Evolutionary conservation across 2,113 vertebrate genomes (phyloP), one percentile per base, ranked within the genome.

Genomic region (Tupaia tana): DNA sequence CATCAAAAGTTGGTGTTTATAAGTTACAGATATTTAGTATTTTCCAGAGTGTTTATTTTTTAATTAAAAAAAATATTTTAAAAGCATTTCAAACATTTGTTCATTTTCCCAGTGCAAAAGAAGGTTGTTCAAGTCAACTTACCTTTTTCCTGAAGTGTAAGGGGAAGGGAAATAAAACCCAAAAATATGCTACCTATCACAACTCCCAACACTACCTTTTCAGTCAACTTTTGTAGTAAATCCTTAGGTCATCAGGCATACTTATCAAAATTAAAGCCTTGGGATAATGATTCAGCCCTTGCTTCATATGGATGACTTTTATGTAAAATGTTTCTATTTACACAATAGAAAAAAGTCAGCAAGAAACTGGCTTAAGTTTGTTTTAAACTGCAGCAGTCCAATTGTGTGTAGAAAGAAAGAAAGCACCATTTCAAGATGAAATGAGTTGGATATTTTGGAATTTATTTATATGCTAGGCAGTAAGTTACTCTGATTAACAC

Each of bases 91-190:
- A 97, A 98, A 90, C 86, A 97, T 98, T 98, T 92, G 95, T 97
- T 98, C 94, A 85, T 98, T 98, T 97, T 98, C 97, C 98, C 98
- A 99, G 98, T 98, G 98, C 98, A 99, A 98, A 98, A 98, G 94
- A 98, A 98, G 87, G 94, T 31, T 91, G 97, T 97, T 98, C 85
- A 95, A 97, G 97, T 97, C 96, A 96, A 95, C 92, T 98, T 96
- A 98, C 95, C 91, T 95, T 97, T 98, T 97, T 98, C 97, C 97
- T 97, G 94, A 98, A 97, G 94, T 93, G 1, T 93, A 93, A 97
- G 97, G 83, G 85, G 84, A 94, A 90, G 66, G 24, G 58, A 27
- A 82, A 75, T 25, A 64, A 83, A 93, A 77, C 3, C 6, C 31
- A n/a, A 69, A 54, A 94, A 78, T 66, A 31, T 12, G 58, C 56